Conservation (phyloP, 2,888 invertebrate species). For the Pemphredon lugubris region DNA sequence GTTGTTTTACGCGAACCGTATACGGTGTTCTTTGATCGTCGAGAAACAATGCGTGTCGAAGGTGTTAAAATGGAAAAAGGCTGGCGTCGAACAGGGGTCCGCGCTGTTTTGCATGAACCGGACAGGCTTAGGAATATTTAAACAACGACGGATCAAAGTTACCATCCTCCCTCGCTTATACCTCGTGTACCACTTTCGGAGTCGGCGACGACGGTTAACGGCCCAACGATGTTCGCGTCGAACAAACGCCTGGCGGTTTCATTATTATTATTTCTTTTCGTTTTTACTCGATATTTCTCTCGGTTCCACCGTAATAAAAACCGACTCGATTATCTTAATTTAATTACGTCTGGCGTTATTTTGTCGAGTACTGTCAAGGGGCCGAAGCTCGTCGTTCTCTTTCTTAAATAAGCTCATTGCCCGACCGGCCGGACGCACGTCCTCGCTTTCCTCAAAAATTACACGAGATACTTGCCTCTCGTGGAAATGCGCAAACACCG, state of each 20-base stretch:
- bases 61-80: not conserved
- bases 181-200: conserved; percentile 9
- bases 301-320: no score
- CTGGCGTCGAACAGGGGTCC: not conserved
- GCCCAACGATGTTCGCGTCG: not conserved
- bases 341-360: no score
- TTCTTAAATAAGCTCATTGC: no score
- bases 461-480: no score
- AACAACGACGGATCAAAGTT: conserved; percentile 35
- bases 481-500: no score
- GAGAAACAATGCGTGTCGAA: not conserved
- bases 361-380: no score
- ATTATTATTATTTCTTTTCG: conserved; percentile 6
- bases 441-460: no score
- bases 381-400: no score
- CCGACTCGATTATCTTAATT: no score
- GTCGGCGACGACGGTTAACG: not conserved
- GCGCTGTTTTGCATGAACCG: not conserved
- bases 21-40: no score
- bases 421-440: no score
- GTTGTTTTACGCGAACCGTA: no score
- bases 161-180: conserved; percentile 10
- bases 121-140: conserved; percentile 34
- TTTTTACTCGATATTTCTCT: not conserved
- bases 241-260: not conserved